phyloP scores from a whole-genome alignment of 2,888 invertebrate species.

The Tenthredo scrophulariae region DNA sequence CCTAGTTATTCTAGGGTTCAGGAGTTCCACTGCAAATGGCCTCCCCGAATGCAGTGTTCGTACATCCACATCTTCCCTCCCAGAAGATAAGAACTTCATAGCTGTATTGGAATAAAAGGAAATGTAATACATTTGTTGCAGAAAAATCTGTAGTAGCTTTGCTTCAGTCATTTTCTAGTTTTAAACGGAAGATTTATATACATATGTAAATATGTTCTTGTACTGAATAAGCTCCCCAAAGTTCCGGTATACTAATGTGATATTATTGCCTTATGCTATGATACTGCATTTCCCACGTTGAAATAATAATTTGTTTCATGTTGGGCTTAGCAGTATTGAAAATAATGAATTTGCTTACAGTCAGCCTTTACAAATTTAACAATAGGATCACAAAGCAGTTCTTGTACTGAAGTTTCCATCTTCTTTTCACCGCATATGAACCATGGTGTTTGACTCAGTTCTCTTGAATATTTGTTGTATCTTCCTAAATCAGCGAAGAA shows the following conservation, averaged over 20 bases:
- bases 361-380: slow-evolving; percentile 81
- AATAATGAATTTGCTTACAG: slow-evolving; percentile 71
- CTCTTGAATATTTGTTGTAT: slow-evolving; percentile 91
- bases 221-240: neutral
- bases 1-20: slow-evolving; percentile 82
- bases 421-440: slow-evolving; percentile 88
- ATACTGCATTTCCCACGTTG: no score
- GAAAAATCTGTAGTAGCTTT: neutral
- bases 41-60: slow-evolving; percentile 94
- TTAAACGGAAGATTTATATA: no score
- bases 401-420: slow-evolving; percentile 94
- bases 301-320: neutral
- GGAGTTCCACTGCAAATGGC: slow-evolving; percentile 94
- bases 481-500: slow-evolving; percentile 79
- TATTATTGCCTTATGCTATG: neutral
- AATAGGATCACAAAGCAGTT: slow-evolving; percentile 88
- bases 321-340: neutral
- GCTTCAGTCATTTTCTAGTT: neutral
- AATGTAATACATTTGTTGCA: neutral
- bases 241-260: neutral
- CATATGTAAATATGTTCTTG: neutral
- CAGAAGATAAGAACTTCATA: slow-evolving; percentile 93
- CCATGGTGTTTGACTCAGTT: slow-evolving; percentile 97
- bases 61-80: slow-evolving; percentile 98
- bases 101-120: slow-evolving; percentile 69